phyloP scores from a whole-genome alignment of 2,888 invertebrate species.

The Sinopyrophorus schimmeli region DNA sequence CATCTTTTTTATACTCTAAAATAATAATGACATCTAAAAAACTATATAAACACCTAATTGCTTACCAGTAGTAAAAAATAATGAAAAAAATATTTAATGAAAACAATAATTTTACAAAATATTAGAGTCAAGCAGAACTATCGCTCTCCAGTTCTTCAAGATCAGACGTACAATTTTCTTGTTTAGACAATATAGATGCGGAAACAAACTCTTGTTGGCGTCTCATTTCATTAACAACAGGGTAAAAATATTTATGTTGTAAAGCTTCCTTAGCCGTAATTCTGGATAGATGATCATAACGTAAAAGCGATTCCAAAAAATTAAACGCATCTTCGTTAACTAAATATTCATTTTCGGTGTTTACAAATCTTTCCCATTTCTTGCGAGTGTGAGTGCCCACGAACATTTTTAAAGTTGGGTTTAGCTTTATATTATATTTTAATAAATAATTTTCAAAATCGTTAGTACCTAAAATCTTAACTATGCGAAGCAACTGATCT shows the following conservation, averaged over 20 bases:
- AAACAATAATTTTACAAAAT: too few species aligned
- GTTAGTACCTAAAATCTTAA: conserved; percentile 50
- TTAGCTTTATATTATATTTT: conserved; percentile 50
- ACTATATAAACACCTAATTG: too few species aligned
- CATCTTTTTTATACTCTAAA: too few species aligned
- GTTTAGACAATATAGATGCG: conserved; percentile 4
- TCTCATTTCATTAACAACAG: conserved; percentile 30
- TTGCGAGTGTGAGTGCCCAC: conserved; percentile 48
- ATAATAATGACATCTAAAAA: too few species aligned
- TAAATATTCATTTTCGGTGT: conserved; percentile 51
- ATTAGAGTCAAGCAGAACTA: conserved; percentile 8
- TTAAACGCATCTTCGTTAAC: conserved; percentile 50
- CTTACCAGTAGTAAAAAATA: too few species aligned
- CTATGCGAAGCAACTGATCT: conserved; percentile 52
- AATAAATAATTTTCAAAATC: conserved; percentile 47
- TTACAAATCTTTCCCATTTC: conserved; percentile 52
- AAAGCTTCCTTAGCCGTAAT: conserved; percentile 51
- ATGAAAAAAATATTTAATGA: too few species aligned
- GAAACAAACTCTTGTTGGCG: conserved; percentile 1
- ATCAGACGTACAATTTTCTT: conserved; percentile 6
- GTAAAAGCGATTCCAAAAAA: conserved; percentile 48
- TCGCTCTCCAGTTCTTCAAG: conserved; percentile 11
- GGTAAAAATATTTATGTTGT: conserved; percentile 50
- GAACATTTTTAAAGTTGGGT: conserved; percentile 40
- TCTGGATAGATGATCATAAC: conserved; percentile 51